Percentiles rank a stretch among this genome's conserved stretches.
phyloP scores from a whole-genome alignment of 2,888 invertebrate genomes.

The Aphodius granarius region DNA sequence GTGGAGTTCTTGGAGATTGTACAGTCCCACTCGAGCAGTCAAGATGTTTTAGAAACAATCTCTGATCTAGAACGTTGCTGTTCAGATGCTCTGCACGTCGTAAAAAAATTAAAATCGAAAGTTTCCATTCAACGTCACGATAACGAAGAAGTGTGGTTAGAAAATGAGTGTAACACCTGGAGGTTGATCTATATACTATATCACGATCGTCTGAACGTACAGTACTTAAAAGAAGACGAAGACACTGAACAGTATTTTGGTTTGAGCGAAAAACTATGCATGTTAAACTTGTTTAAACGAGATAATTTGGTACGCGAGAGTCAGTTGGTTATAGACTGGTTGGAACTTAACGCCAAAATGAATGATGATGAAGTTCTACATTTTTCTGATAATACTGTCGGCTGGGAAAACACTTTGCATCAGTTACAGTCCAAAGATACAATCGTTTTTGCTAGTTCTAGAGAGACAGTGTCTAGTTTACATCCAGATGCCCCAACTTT shows the following conservation, averaged over 20 bases:
- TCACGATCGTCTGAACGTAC: conserved; percentile 69
- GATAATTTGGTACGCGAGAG: conserved; percentile 64
- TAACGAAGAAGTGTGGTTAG: conserved; percentile 60
- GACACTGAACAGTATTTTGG: conserved; percentile 45
- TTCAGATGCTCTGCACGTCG: conserved; percentile 49
- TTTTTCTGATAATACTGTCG: conserved; percentile 79
- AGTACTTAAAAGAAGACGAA: conserved; percentile 45
- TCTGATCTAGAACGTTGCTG: conserved; percentile 50
- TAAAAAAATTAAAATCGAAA: conserved; percentile 48
- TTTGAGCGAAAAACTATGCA: conserved; percentile 63
- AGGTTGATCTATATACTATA: conserved; percentile 79
- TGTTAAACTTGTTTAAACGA: conserved; percentile 60
- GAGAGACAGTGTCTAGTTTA: conserved; percentile 66
- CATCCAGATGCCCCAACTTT: conserved; percentile 90
- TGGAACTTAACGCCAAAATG: conserved; percentile 78
- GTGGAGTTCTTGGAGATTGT: conserved; percentile 51
- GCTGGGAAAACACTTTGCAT: conserved; percentile 92
- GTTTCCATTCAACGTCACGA: conserved; percentile 38
- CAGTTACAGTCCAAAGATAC: conserved; percentile 62
- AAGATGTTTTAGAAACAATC: conserved; percentile 47
- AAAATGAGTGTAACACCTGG: conserved; percentile 89
- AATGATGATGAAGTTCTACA: conserved; percentile 60
- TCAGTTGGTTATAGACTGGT: conserved; percentile 90
- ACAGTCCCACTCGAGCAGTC: conserved; percentile 45
- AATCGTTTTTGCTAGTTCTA: conserved; percentile 61